A percentile compares a stretch with the other conserved stretches of the same genome.
Conservation (phyloP, 2,888 invertebrate genomes). For the Pseudoips prasinana region DNA sequence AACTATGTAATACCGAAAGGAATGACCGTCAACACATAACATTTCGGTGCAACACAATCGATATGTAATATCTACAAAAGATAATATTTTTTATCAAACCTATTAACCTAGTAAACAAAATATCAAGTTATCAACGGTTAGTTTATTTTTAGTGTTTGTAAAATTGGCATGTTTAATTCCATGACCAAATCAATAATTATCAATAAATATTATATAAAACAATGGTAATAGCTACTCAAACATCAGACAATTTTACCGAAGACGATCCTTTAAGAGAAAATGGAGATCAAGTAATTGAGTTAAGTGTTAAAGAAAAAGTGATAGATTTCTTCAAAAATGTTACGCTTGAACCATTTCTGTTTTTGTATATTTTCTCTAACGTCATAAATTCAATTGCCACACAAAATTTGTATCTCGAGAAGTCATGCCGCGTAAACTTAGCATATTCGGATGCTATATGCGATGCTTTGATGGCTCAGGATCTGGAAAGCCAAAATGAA, state of each 20-base stretch:
- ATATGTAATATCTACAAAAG: too few species aligned
- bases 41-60: too few species aligned
- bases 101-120: too few species aligned
- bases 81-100: too few species aligned
- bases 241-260: constrained; percentile 21
- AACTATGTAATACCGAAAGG: too few species aligned
- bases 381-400: constrained; percentile 85
- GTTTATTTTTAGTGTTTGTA: too few species aligned
- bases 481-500: constrained; percentile 75
- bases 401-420: constrained; percentile 91
- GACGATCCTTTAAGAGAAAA: constrained; percentile 21
- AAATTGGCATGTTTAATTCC: too few species aligned
- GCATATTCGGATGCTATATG: constrained; percentile 86
- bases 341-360: constrained; percentile 60
- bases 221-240: too few species aligned
- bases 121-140: too few species aligned
- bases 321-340: constrained; percentile 40
- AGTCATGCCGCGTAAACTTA: constrained; percentile 92
- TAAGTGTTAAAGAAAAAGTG: constrained; percentile 38
- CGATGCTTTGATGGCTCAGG: constrained; percentile 85
- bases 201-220: too few species aligned
- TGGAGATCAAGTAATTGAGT: constrained; percentile 20
- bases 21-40: too few species aligned
- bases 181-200: too few species aligned
- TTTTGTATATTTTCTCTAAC: constrained; percentile 44